A percentile compares a stretch with the other conserved stretches of the same genome.
phyloP scores from a whole-genome alignment of 2,888 invertebrate species.

The Rotaria magnacalcarata region DNA sequence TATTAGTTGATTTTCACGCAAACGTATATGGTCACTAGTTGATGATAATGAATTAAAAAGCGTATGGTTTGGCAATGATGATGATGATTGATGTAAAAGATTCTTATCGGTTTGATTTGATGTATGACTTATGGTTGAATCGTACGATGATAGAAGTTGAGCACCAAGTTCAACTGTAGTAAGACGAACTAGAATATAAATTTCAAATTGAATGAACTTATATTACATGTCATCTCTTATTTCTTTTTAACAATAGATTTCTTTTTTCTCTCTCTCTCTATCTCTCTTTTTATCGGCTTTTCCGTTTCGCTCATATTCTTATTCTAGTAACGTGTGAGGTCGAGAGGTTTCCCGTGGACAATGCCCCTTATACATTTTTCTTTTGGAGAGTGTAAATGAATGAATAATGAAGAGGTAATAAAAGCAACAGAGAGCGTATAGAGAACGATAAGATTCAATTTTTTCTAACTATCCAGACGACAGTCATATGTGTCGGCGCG shows the following conservation, averaged over 20 bases:
- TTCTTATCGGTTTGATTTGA: slow-evolving; percentile 16
- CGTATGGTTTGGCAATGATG: not conserved
- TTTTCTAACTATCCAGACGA: not conserved
- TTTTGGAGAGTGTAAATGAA: slow-evolving; percentile 13
- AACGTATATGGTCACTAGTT: not conserved
- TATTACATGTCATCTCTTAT: slow-evolving; percentile 11
- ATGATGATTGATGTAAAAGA: not conserved
- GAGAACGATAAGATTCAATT: not conserved
- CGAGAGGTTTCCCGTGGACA: slow-evolving; percentile 18
- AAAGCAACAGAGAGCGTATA: not conserved
- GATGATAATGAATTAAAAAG: not conserved
- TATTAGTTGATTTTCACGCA: slow-evolving; percentile 33
- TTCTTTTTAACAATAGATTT: not conserved
- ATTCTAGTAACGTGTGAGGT: not conserved
- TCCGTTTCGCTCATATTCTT: not conserved
- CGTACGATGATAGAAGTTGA: not conserved
- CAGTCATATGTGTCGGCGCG: not conserved
- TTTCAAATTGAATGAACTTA: not conserved
- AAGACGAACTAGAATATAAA: slow-evolving; percentile 10
- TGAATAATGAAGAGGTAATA: slow-evolving; percentile 18
- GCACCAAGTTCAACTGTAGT: slow-evolving; percentile 12
- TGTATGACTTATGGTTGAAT: not conserved
- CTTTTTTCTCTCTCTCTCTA: not conserved
- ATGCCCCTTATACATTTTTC: slow-evolving; percentile 10
- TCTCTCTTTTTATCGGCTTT: not conserved